A percentile compares a stretch with the other conserved stretches of the same genome.
Evolutionary conservation across 2,888 invertebrate genomes (phyloP).

Genomic region (Eristalis pertinax): DNA sequence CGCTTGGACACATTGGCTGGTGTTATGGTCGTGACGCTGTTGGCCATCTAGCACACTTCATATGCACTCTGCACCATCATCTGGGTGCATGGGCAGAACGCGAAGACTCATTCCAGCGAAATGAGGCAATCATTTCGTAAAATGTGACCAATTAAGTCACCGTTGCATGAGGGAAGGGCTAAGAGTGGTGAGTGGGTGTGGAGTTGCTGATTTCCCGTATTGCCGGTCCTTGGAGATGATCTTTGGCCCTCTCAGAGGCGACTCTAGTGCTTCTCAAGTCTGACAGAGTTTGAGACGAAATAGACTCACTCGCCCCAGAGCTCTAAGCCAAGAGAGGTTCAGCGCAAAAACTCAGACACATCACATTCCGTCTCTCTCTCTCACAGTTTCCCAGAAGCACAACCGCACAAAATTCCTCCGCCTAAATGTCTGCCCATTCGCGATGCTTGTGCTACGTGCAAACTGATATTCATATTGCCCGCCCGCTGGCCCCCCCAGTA

Average conservation of each 20-base stretch:
- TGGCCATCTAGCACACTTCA: background rate
- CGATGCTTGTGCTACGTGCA: background rate
- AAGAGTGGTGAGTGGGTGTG: background rate
- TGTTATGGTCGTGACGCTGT: constrained; percentile 35
- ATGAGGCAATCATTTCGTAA: constrained; percentile 59
- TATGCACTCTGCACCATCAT: background rate
- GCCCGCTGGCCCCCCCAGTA: background rate
- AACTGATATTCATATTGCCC: background rate
- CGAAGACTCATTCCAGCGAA: constrained; percentile 19
- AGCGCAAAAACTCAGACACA: no score
- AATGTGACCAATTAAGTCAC: constrained; percentile 55
- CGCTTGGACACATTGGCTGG: constrained; percentile 32
- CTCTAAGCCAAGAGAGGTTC: no score
- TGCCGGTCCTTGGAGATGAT: background rate
- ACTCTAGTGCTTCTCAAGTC: no score
- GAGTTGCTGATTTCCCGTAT: no score
- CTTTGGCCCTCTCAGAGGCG: no score
- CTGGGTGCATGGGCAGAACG: constrained; percentile 20
- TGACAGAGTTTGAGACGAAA: no score
- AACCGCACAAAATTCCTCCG: background rate
- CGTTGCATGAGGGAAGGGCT: constrained; percentile 4
- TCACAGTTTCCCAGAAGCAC: background rate
- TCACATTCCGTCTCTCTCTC: no score
- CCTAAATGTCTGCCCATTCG: background rate
- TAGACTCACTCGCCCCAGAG: no score